Percentiles rank a stretch among this genome's conserved stretches.
phyloP scores from a whole-genome alignment of 2,888 invertebrate species.

The Rotaria macrura region DNA sequence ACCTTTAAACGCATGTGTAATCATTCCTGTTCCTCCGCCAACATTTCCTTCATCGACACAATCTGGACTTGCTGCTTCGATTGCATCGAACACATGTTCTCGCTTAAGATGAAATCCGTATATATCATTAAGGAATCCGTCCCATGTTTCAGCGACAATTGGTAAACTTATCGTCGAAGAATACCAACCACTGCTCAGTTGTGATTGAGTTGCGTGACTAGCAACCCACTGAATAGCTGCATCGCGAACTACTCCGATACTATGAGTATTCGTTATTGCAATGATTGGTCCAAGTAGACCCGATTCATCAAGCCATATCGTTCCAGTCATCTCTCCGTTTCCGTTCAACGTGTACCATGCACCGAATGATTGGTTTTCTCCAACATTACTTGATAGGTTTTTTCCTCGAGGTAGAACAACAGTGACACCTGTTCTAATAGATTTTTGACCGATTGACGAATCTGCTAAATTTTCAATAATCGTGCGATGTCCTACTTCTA shows the following conservation, averaged over 20 bases:
- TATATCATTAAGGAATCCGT: too few relatives aligned
- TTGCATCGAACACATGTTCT: not conserved
- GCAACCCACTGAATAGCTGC: too few relatives aligned
- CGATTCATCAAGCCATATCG: not conserved
- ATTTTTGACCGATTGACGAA: not conserved
- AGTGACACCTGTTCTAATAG: not conserved
- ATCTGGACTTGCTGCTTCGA: not conserved
- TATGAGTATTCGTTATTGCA: not conserved
- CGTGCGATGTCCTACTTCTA: not conserved
- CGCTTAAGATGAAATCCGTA: too few relatives aligned
- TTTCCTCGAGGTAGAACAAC: not conserved
- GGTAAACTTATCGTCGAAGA: too few relatives aligned
- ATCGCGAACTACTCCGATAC: too few relatives aligned
- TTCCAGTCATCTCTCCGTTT: not conserved
- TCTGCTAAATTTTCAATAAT: not conserved
- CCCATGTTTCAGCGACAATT: too few relatives aligned
- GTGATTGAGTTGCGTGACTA: too few relatives aligned
- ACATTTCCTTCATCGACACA: not conserved
- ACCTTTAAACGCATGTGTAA: not conserved
- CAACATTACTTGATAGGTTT: not conserved
- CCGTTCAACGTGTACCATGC: not conserved
- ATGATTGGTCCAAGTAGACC: not conserved
- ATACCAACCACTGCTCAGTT: too few relatives aligned
- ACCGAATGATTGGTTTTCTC: not conserved
- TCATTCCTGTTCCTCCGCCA: not conserved